Evolutionary conservation across 53 echinoderm and acorn worm genomes (phyloP).

Genomic region (Patiria pectinifera): DNA sequence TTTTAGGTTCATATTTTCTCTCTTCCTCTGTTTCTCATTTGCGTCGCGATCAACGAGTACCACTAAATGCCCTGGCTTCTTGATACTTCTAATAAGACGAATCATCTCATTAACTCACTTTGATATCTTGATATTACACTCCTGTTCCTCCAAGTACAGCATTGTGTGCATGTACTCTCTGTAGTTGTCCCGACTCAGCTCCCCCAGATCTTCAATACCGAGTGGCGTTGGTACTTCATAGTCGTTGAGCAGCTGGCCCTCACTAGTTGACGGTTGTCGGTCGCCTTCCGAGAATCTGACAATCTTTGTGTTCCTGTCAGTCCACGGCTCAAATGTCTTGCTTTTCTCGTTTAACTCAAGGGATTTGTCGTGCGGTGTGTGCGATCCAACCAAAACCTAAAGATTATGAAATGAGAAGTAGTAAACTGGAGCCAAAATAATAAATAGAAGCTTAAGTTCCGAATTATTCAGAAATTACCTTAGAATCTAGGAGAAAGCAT

Average conservation of each 20-base stretch:
- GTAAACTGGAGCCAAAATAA: too few species aligned
- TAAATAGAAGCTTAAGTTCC: too few species aligned
- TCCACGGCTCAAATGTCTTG: constrained; percentile 55
- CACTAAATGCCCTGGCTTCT: too few species aligned
- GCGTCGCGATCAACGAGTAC: too few species aligned
- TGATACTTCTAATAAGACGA: too few species aligned
- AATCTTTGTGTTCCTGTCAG: constrained; percentile 68
- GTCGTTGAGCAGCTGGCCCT: constrained; percentile 41
- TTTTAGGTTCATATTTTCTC: too few species aligned
- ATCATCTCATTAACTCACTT: constrained; percentile 18
- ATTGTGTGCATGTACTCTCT: constrained; percentile 79
- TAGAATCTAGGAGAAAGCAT: too few species aligned
- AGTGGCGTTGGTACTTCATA: constrained; percentile 63
- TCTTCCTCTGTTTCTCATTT: too few species aligned
- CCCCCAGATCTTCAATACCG: constrained; percentile 56
- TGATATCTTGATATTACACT: constrained; percentile 39
- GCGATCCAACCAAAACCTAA: constrained; percentile 47
- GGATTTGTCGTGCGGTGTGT: neutral
- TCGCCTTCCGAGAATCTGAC: constrained; percentile 19
- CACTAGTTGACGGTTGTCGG: neutral
- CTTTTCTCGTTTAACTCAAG: neutral
- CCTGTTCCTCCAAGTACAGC: constrained; percentile 81
- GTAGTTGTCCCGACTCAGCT: constrained; percentile 65
- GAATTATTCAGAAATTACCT: too few species aligned
- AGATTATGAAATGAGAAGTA: neutral